Evolutionary conservation across 1,140 invertebrate species (phyloP).

Genomic region (Manduca sexta): DNA sequence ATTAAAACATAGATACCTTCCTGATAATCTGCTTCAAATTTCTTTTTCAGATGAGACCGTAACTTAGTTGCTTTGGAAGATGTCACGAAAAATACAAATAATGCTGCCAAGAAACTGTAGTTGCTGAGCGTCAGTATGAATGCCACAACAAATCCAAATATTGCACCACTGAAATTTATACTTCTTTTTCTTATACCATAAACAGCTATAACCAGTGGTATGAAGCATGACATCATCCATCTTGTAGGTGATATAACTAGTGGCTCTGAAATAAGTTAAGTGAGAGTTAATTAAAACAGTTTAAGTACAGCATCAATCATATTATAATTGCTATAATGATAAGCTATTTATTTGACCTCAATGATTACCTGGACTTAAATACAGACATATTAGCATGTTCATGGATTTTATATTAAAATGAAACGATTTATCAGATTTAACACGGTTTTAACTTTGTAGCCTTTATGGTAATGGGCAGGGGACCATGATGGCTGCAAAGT

Average conservation of each 20-base stretch:
- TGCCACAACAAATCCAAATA: conserved; percentile 83
- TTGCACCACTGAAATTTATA: conserved; percentile 80
- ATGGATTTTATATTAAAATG: too few species aligned
- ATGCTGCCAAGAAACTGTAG: conserved; percentile 82
- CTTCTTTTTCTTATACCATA: conserved; percentile 81
- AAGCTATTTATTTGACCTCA: too few species aligned
- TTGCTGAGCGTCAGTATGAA: conserved; percentile 87
- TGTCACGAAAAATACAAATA: conserved; percentile 86
- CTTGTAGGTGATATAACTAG: conserved; percentile 80
- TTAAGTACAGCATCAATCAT: too few species aligned
- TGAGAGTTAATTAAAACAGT: too few species aligned
- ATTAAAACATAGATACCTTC: too few species aligned
- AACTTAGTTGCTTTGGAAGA: conserved; percentile 90
- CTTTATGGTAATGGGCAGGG: too few species aligned
- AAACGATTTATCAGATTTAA: too few species aligned
- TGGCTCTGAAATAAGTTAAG: conserved; percentile 72
- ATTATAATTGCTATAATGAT: too few species aligned
- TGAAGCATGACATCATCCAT: conserved; percentile 81
- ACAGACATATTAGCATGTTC: too few species aligned
- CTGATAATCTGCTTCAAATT: conserved; percentile 76
- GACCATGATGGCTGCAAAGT: too few species aligned
- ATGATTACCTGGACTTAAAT: too few species aligned
- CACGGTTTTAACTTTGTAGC: too few species aligned
- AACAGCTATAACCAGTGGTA: conserved; percentile 78
- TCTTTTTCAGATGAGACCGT: conserved; percentile 78